Evolutionary conservation across 2,113 vertebrate genomes (phyloP), one percentile per base, ranked within the genome.

Genomic region (Rhea pennata): DNA sequence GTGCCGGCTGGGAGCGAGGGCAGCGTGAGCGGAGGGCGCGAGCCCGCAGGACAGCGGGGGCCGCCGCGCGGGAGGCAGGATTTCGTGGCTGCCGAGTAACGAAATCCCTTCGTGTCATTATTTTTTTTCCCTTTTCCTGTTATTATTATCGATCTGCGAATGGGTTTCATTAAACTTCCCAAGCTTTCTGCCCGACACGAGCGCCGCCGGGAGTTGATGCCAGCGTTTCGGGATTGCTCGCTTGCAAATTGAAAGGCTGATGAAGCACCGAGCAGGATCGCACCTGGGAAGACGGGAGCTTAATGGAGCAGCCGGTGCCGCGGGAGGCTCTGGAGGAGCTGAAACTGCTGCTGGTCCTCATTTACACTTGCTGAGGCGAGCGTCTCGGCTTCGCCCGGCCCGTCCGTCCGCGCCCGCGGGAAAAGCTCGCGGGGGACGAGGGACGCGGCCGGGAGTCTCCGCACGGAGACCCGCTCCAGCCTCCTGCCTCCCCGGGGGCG

Each of bases 121-220:
- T 44, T 56, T 40, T 62, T n/a, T 31, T 40, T 36, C 27, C 3
- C 50, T 48, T 61, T 53, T 42, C 15, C 56, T 33, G 33, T 59
- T 59, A 59, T 59, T 59, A 59, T 61, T 70, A 74, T 73, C 8
- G 61, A 71, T 82, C 50, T 13, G 61, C 39, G 62, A 78, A 66
- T 6, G 69, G 6, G 3, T 87, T 84, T 87, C 64, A 67, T 87
- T 79, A 64, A 87, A 71, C 73, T 66, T 58, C 23, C 2, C 15
- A 51, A 7, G 50, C 26, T 23, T 73, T 46, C 17, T n/a, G 20
- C 24, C 29, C 1, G 1, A 21, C 0, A 1, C 0, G 61, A 91
- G 26, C n/a, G 14, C 73, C 3, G 1, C 22, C 10, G 0, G 15
- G 74, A 39, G 82, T 66, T 66, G 58, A 16, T 4, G 1, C 24